Evolutionary conservation across 2,113 vertebrate genomes (phyloP).

Genomic region (Prochilodus magdalenae): DNA sequence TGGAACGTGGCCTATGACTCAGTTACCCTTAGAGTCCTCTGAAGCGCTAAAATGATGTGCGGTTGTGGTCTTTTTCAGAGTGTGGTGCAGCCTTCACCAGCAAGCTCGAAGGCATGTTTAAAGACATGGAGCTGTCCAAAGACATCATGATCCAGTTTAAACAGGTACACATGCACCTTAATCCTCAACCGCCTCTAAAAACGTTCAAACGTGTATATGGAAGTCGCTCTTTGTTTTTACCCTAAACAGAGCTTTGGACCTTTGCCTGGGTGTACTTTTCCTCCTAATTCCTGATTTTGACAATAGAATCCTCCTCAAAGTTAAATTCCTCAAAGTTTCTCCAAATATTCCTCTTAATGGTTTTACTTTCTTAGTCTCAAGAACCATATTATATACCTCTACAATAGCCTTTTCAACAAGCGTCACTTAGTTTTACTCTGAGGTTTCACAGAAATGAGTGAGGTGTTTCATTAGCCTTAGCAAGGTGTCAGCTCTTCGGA

Average conservation of each 20-base stretch:
- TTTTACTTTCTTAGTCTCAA: background rate
- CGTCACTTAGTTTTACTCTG: too few species aligned
- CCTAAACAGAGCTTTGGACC: background rate
- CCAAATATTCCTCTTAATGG: background rate
- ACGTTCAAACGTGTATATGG: background rate
- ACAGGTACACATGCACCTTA: constrained; percentile 80
- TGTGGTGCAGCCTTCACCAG: constrained; percentile 99
- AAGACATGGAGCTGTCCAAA: constrained; percentile 99
- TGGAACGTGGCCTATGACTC: background rate
- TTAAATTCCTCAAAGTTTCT: background rate
- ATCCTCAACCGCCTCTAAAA: background rate
- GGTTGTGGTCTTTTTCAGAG: constrained; percentile 75
- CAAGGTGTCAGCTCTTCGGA: background rate
- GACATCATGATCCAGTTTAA: constrained; percentile 99
- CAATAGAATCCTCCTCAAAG: too few species aligned
- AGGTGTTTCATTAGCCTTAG: background rate
- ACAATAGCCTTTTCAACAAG: too few species aligned
- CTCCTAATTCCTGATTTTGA: background rate
- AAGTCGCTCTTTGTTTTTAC: background rate
- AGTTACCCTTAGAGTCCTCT: background rate
- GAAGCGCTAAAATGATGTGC: background rate
- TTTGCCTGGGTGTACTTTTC: background rate
- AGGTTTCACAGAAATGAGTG: background rate
- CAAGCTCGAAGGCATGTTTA: constrained; percentile 99
- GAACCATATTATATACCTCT: background rate